Evolutionary conservation across 2,888 invertebrate species (phyloP).

Genomic region (Pyrrhia umbra): DNA sequence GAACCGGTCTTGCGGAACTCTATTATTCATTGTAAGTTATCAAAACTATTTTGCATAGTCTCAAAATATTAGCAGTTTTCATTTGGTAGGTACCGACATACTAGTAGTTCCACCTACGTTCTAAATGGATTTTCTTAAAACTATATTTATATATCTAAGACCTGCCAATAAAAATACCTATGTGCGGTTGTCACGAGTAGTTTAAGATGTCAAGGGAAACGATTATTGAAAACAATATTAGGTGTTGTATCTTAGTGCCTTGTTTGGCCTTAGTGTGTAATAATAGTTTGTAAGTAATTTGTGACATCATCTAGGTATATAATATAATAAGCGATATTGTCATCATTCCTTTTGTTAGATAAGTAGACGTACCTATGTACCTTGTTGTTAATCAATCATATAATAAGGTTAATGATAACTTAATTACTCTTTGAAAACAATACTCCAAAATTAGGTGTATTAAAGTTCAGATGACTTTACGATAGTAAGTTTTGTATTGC

Average conservation of each 20-base stretch:
- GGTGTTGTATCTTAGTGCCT: slow-evolving; percentile 57
- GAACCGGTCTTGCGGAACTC: too few species aligned
- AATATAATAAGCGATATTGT: too few species aligned
- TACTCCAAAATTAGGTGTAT: not conserved
- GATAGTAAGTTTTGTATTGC: not conserved
- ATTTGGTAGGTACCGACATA: too few species aligned
- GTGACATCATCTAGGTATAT: slow-evolving; percentile 62
- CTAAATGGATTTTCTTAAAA: slow-evolving; percentile 9
- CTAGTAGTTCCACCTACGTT: slow-evolving; percentile 1
- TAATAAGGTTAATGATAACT: not conserved
- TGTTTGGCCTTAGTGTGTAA: slow-evolving; percentile 60
- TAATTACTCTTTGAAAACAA: not conserved
- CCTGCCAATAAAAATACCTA: slow-evolving; percentile 60
- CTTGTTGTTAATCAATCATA: slow-evolving; percentile 3
- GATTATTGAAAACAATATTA: slow-evolving; percentile 68
- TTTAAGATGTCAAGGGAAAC: slow-evolving; percentile 72
- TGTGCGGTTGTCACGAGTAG: slow-evolving; percentile 61
- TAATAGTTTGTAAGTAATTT: slow-evolving; percentile 59
- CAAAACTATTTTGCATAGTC: too few species aligned
- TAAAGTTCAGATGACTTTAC: not conserved
- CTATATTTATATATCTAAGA: slow-evolving; percentile 29
- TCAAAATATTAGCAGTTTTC: too few species aligned
- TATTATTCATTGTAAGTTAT: too few species aligned
- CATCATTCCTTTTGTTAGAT: slow-evolving; percentile 41
- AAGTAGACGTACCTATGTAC: too few species aligned